A percentile compares a stretch with the other conserved stretches of the same genome.
Conservation (phyloP, 2,797 vertebrate species). For the Darevskia nairensis region DNA sequence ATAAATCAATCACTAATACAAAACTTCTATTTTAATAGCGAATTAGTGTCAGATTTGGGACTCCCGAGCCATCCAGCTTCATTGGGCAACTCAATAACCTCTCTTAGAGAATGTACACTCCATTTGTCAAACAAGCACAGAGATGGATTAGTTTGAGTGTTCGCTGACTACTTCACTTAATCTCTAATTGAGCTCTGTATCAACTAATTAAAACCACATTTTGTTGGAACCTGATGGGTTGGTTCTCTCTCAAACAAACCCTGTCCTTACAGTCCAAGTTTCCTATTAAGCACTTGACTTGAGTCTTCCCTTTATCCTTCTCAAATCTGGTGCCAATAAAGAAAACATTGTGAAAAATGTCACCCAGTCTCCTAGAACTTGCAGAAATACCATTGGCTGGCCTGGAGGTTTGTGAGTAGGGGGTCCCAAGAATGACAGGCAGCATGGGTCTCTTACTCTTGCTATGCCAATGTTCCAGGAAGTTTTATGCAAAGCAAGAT, state of each 20-base stretch:
- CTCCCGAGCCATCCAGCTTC: neutral
- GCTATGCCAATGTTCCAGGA: neutral
- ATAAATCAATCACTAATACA: neutral
- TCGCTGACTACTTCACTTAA: constrained; percentile 2
- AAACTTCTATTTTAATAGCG: neutral
- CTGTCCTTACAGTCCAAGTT: neutral
- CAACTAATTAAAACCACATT: neutral
- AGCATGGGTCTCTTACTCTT: neutral
- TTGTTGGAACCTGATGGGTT: neutral
- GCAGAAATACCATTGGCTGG: neutral
- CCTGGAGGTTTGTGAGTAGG: neutral
- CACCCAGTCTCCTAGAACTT: neutral
- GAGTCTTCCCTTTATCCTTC: neutral
- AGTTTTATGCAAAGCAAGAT: neutral
- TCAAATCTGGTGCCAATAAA: neutral
- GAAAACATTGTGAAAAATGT: neutral
- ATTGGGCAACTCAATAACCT: neutral
- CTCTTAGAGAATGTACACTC: neutral
- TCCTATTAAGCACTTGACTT: neutral
- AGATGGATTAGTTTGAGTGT: neutral
- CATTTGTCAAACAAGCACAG: constrained; percentile 10
- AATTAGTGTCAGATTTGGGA: neutral
- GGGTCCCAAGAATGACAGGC: neutral
- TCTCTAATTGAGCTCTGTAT: neutral
- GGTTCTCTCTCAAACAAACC: neutral